Conservation (phyloP, 2,113 vertebrate genomes). For the Ameiurus melas region DNA sequence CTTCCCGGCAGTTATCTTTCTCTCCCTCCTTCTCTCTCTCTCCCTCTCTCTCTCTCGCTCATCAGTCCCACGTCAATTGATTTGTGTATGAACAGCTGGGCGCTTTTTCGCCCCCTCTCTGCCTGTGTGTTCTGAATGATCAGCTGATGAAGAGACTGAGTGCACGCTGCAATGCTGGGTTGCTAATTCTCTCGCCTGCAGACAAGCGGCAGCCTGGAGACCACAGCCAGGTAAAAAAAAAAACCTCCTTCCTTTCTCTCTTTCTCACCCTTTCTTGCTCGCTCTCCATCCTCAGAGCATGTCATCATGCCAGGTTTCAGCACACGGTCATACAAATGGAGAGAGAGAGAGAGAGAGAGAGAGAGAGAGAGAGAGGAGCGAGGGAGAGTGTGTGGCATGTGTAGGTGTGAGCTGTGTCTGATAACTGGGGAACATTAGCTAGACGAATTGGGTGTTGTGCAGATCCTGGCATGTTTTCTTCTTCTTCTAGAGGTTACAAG, state of each 20-base stretch:
- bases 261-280: constrained; percentile 69
- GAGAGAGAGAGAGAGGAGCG: constrained; percentile 53
- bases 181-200: constrained; percentile 99
- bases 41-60: constrained; percentile 57
- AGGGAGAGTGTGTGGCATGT: constrained; percentile 50
- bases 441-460: constrained; percentile 64
- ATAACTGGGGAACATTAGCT: constrained; percentile 69
- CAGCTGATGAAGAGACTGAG: constrained; percentile 99
- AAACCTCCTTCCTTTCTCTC: constrained; percentile 76
- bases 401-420: constrained; percentile 62
- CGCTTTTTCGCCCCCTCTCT: constrained; percentile 83
- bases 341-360: constrained; percentile 54
- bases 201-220: constrained; percentile 95
- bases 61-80: constrained; percentile 88
- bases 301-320: constrained; percentile 88
- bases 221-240: constrained; percentile 97
- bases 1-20: constrained; percentile 59
- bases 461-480: constrained; percentile 32
- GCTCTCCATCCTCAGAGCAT: constrained; percentile 74
- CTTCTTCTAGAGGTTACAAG: constrained; percentile 36
- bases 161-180: constrained; percentile 98
- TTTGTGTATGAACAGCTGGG: constrained; percentile 99
- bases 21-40: constrained; percentile 16
- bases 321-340: constrained; percentile 83
- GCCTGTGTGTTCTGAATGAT: constrained; percentile 95